Conservation (phyloP, 2,797 vertebrate species). For the Channallabes apus region DNA sequence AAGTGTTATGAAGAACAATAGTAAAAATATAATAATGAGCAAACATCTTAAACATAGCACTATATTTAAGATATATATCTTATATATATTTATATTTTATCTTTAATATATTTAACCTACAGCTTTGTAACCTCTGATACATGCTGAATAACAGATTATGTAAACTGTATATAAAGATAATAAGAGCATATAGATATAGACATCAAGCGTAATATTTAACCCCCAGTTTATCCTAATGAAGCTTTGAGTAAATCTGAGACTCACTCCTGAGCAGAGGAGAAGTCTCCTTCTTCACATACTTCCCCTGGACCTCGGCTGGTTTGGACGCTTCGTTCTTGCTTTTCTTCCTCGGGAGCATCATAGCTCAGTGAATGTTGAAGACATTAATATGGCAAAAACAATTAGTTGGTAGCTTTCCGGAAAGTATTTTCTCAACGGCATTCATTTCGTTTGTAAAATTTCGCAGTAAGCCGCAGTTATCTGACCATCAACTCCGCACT, state of each 20-base stretch:
- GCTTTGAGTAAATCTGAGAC: slow-evolving; percentile 52
- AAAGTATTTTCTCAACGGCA: slow-evolving; percentile 40
- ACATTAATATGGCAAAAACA: slow-evolving; percentile 61
- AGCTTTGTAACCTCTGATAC: neutral
- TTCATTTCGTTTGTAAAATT: slow-evolving; percentile 23
- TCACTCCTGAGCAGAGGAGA: slow-evolving; percentile 91
- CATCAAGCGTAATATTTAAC: neutral
- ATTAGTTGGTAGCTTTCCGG: slow-evolving; percentile 54
- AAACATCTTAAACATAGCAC: too few species aligned
- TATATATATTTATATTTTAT: too few species aligned
- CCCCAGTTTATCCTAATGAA: neutral
- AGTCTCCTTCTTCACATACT: slow-evolving; percentile 98
- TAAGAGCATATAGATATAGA: too few species aligned
- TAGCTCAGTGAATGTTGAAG: slow-evolving; percentile 66
- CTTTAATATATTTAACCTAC: neutral
- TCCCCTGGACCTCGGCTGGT: slow-evolving; percentile 94
- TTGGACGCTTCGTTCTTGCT: slow-evolving; percentile 95
- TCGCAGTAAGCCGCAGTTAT: neutral
- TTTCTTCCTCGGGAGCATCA: slow-evolving; percentile 96
- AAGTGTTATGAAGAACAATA: neutral
- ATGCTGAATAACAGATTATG: neutral
- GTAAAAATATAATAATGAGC: too few species aligned
- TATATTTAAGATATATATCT: too few species aligned
- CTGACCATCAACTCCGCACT: neutral
- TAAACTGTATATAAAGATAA: neutral